Evolutionary conservation across 2,888 invertebrate genomes (phyloP).

Genomic region (Thecophora atra): DNA sequence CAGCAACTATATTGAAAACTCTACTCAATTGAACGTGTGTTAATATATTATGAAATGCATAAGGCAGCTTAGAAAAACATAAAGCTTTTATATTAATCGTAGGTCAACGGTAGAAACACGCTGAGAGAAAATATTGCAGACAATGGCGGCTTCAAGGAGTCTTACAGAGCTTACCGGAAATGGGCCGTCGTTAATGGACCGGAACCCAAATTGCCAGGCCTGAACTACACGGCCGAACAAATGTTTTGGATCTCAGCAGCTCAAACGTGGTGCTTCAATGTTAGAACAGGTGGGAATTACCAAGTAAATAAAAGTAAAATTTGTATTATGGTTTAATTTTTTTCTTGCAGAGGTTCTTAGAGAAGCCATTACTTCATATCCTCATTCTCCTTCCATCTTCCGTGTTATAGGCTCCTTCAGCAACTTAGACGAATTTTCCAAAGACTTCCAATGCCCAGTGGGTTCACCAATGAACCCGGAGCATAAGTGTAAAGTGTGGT

Average conservation of each 20-base stretch:
- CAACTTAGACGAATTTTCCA: conserved; percentile 90
- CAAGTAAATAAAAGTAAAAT: conserved; percentile 62
- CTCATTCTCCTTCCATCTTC: conserved; percentile 80
- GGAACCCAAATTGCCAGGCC: conserved; percentile 77
- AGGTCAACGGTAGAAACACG: conserved; percentile 91
- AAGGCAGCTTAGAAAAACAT: not conserved
- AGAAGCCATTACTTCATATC: conserved; percentile 83
- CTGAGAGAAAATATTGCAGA: conserved; percentile 96
- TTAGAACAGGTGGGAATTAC: conserved; percentile 67
- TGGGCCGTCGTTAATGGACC: conserved; percentile 76
- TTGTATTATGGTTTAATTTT: not conserved
- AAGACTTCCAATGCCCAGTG: conserved; percentile 86
- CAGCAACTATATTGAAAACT: conserved; percentile 81
- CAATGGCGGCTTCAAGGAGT: conserved; percentile 91
- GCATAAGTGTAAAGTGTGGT: conserved; percentile 92
- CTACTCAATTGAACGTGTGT: conserved; percentile 3
- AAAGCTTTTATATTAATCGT: conserved; percentile 36
- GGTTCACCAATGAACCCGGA: conserved; percentile 93
- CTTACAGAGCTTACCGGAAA: conserved; percentile 83
- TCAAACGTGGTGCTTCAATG: conserved; percentile 88
- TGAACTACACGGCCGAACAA: conserved; percentile 76
- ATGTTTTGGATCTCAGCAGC: conserved; percentile 87
- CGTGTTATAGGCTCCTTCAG: conserved; percentile 91
- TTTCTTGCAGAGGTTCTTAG: conserved; percentile 73
- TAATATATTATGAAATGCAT: too few relatives aligned